Evolutionary conservation across 1,140 invertebrate genomes (phyloP), one percentile per base, ranked within the genome.

Genomic region (Maniola jurtina): DNA sequence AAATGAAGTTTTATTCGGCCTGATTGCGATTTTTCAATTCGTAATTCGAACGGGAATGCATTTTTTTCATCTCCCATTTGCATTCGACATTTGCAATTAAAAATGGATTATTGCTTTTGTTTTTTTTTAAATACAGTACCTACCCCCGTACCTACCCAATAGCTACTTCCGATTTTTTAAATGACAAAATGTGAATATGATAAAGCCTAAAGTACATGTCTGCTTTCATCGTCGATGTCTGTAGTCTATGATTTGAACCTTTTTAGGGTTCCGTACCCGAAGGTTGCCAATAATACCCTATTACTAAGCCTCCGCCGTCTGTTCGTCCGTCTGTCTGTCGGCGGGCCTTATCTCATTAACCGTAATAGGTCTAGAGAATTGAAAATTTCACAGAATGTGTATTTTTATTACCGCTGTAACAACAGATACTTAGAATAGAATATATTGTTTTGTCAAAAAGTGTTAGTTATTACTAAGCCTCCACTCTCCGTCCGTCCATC

Each of bases 1-100:
- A 87, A 88, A 87, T 88, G 81, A 84, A 86, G 79, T 86, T 88
- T 87, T 88, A 84, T 84, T 86, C 80, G 75, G 82, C 42, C 74
- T 79, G 82, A 86, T 88, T 82, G 80, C 75, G 72, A 81, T 81
- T 84, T 84, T 87, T 80, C 74, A 83, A 82, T 83, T 84, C 73
- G 75, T 77, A 81, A 76, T 80, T 77, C 72, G 74, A 73, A 79
- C 70, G 70, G 72, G 74, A 70, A 72, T 72, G 71, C 71, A 67
- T 75, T 73, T 74, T 73, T 74, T 77, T 79, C 71, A 62, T 66
- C 66, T 72, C 68, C 68, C 62, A 66, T 66, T 73, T 70, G 67
- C 68, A 68, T 68, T 68, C 75, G 74, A 74, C 76, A 72, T 73
- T 70, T 72, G 73, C 76, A 71, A 76, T 76, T 76, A 74, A 74